Evolutionary conservation across 2,113 vertebrate genomes (phyloP).

Genomic region (Theristicus caerulescens): DNA sequence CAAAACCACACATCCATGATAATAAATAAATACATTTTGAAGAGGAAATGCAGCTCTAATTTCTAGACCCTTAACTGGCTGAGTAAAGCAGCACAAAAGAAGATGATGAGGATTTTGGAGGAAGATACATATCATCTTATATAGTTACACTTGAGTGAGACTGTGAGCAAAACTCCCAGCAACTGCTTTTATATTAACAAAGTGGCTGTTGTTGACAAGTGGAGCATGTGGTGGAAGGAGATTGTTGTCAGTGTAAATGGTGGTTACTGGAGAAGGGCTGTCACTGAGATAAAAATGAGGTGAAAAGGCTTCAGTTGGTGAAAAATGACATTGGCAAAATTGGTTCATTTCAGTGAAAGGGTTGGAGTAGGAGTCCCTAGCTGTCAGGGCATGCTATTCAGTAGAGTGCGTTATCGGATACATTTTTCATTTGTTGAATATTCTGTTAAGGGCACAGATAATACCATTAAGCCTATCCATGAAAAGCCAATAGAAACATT

Average conservation of each 20-base stretch:
- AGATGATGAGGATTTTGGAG: neutral
- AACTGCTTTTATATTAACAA: constrained; percentile 37
- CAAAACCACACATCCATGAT: neutral
- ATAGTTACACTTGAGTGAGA: neutral
- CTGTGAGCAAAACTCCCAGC: constrained; percentile 29
- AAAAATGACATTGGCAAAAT: constrained; percentile 64
- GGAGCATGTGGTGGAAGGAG: constrained; percentile 57
- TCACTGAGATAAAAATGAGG: constrained; percentile 50
- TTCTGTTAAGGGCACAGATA: constrained; percentile 2
- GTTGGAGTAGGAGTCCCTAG: neutral
- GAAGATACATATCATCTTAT: neutral
- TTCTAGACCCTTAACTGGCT: neutral
- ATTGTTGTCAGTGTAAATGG: constrained; percentile 55
- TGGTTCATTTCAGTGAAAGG: constrained; percentile 29
- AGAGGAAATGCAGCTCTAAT: neutral
- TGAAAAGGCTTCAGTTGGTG: constrained; percentile 46
- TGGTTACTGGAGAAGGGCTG: constrained; percentile 46
- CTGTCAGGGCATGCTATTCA: constrained; percentile 42
- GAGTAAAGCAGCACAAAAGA: neutral
- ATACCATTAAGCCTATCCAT: neutral
- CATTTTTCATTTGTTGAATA: constrained; percentile 18
- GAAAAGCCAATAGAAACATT: neutral
- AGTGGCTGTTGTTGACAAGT: constrained; percentile 41
- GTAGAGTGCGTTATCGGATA: neutral
- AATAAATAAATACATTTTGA: neutral